Base-by-base conservation (phyloP, 2,888 invertebrate genomes). In the Tortrix viridana region DNA sequence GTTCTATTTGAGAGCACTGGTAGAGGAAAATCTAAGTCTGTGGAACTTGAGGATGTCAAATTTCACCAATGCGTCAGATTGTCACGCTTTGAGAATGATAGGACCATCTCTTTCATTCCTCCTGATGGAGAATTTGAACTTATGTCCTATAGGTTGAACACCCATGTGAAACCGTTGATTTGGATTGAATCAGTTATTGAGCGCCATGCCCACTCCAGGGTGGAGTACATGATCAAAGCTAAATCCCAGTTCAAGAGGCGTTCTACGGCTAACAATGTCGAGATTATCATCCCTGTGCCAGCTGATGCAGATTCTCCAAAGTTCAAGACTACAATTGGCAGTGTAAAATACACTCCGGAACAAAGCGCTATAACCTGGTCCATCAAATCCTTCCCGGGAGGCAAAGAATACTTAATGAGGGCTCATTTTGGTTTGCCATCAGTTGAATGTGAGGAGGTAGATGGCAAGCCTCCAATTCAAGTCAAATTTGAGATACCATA, bases 101-200 rank as follows among this genome's bases (percentile, higher is more conserved):
- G 99, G 60, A 99, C 99, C 0, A 99, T 99, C 74, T 98, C 98
- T 0, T 99, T 99, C 84, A 98, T 99, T 78, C 99, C 99, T 61
- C 99, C 99, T 0, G 99, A 99, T 92, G 99, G 99, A 18, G 99
- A 99, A 85, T 99, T 99, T 92, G 99, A 99, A 84, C 90, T 99
- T 64, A 99, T 99, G 99, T 98, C 98, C 0, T 99, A 99, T 84
- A 94, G 99, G 59, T 92, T 99, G 38, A 99, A 98, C 84, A 99
- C 99, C 16, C 98, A 98, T 86, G 98, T 97, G 23, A 99, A 99
- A 80, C 99, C 99, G 0, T 87, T 99, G 67, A 98, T 99, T 80
- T 99, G 99, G 99, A 99, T 99, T 66, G 99, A 99, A 85, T 98
- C 99, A 5, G 98, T 98, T 2, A 99, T 99, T 78, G 99, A 99